Percentiles rank a stretch among this genome's conserved stretches.
These are phyloP conservation scores for Gryon sp. DNA, from an alignment of 1,140 invertebrate genomes.

Conservation along the genomic window DNA sequence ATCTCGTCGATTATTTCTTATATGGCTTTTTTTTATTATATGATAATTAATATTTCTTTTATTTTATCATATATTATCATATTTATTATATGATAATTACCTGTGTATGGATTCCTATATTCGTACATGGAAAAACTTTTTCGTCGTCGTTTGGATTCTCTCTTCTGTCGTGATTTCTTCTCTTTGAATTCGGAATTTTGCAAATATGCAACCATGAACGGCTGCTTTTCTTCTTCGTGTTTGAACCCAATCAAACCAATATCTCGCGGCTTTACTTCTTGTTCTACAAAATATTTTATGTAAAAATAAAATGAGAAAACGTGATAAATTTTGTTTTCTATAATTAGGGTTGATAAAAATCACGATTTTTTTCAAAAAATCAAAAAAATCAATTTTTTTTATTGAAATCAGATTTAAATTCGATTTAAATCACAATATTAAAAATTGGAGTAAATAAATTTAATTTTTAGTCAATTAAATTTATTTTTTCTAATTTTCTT, in stretches of 20 bases:
- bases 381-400: too few species aligned
- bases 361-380: too few species aligned
- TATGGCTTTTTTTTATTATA: too few species aligned
- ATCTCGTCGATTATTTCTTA: too few species aligned
- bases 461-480: too few species aligned
- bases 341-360: too few species aligned
- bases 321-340: too few species aligned
- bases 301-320: too few species aligned
- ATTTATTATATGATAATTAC: slow-evolving; percentile 14
- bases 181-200: slow-evolving; percentile 19
- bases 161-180: slow-evolving; percentile 38
- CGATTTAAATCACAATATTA: too few species aligned
- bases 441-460: too few species aligned
- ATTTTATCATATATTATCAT: background rate
- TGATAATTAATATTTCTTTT: background rate
- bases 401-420: too few species aligned
- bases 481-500: too few species aligned
- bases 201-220: slow-evolving; percentile 41
- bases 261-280: slow-evolving; percentile 43
- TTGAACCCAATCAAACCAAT: slow-evolving; percentile 49
- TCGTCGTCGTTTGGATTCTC: slow-evolving; percentile 30
- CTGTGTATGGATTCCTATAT: slow-evolving; percentile 44
- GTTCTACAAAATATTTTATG: slow-evolving; percentile 81
- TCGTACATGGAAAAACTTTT: slow-evolving; percentile 55
- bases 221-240: slow-evolving; percentile 19